Evolutionary conservation across 1,140 invertebrate species (phyloP), one percentile per base, ranked within the genome.

Genomic region (Epicauta chinensis): DNA sequence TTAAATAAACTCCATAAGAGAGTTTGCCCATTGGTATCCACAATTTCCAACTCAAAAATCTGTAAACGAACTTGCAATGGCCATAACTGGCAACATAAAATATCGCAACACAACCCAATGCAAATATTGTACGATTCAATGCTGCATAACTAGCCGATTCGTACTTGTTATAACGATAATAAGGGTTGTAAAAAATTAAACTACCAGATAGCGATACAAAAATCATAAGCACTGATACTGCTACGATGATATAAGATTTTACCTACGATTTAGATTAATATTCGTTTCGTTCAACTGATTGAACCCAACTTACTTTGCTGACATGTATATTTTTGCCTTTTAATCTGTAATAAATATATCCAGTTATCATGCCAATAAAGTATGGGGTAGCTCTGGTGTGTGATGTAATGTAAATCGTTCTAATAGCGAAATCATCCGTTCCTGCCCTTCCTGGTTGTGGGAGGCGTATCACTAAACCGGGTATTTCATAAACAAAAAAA

Each of bases 11-110:
- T 34, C 79, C 79, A 62, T 87, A 91, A 0, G 81, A 78, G 14
- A 91, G 69, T 56, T 83, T 78, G 48, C 83, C 81, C 2, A 90
- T 68, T 1, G 85, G 83, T 14, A 82, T 72, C 72, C 83, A 85
- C 0, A 75, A 72, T 14, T 69, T 73, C 83, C 84, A 88, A 1
- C 60, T 56, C 0, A 70, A 50, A 11, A 65, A 15, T 7, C 55
- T 63, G 10, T 57, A 58, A 10, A 70, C 15, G 15, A 62, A 45
- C 14, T 52, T 60, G 5, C 60, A 60, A 45, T 70, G 65, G n/a
- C 69, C 67, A 50, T 63, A 68, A 48, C 65, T 68, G 23, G 61
- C 62, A 0, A 62, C 59, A 10, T 80, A 68, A 2, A 83, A 68
- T 2, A 84, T 49, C 55, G 78, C 70, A 0, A 71, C 65, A 0